Percentiles rank a stretch among this genome's conserved stretches.
These are phyloP conservation scores for Drosophila glabriapex DNA, from an alignment of 2,888 invertebrate genomes.

Conservation along the genomic window DNA sequence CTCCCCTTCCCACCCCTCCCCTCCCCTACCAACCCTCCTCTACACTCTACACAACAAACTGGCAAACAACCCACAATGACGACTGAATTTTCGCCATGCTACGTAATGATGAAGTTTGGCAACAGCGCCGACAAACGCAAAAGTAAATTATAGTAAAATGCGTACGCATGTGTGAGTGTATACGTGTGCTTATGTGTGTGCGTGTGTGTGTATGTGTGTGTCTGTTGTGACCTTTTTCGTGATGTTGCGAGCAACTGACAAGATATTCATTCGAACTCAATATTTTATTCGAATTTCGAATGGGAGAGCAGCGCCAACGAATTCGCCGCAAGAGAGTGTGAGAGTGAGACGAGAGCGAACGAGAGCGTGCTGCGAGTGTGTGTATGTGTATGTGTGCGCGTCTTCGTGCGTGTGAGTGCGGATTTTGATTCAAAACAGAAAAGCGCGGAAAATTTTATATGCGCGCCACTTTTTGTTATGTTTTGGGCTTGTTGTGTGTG, in stretches of 20 bases:
- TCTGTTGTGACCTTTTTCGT: conserved; percentile 62
- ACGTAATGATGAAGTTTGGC: conserved; percentile 71
- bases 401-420: conserved; percentile 26
- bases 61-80: conserved; percentile 57
- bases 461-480: conserved; percentile 52
- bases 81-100: conserved; percentile 71
- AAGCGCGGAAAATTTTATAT: conserved; percentile 77
- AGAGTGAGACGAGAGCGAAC: conserved; percentile 37
- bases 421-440: conserved; percentile 67
- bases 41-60: conserved; percentile 7
- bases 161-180: conserved; percentile 31
- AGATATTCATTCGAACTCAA: conserved; percentile 71
- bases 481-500: conserved; percentile 20
- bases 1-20: neutral
- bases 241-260: conserved; percentile 61
- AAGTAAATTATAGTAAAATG: conserved; percentile 67
- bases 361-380: conserved; percentile 9
- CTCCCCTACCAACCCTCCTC: neutral
- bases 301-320: conserved; percentile 34
- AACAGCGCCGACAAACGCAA: conserved; percentile 60
- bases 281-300: conserved; percentile 79
- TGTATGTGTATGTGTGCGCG: conserved; percentile 7
- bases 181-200: conserved; percentile 4
- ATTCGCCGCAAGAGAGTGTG: conserved; percentile 58
- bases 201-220: conserved; percentile 30